A percentile compares a stretch with the other conserved stretches of the same genome.
Evolutionary conservation across 2,113 vertebrate species (phyloP).

Genomic region (Zingel zingel): DNA sequence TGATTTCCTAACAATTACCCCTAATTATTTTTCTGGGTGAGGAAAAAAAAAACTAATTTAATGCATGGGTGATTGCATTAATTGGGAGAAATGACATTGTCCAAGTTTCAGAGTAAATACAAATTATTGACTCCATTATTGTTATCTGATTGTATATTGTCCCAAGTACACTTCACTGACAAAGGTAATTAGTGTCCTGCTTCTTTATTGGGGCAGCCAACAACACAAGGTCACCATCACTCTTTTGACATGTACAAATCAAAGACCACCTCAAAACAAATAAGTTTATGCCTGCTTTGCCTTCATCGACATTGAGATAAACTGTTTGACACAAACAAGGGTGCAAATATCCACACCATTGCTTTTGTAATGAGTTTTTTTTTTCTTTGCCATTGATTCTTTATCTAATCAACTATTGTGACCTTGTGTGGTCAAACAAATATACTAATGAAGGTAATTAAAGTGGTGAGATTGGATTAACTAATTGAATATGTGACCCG

Average conservation of each 20-base stretch:
- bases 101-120: conserved; percentile 86
- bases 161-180: conserved; percentile 84
- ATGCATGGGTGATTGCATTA: conserved; percentile 85
- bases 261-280: conserved; percentile 81
- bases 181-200: conserved; percentile 82
- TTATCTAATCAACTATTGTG: conserved; percentile 76
- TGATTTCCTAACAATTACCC: conserved; percentile 84
- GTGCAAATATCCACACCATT: conserved; percentile 69
- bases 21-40: conserved; percentile 82
- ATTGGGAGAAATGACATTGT: conserved; percentile 87
- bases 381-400: conserved; percentile 73
- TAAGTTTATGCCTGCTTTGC: conserved; percentile 73
- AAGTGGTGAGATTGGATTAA: conserved; percentile 74
- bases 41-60: conserved; percentile 85
- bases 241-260: conserved; percentile 79
- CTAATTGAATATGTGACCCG: conserved; percentile 74
- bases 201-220: conserved; percentile 71
- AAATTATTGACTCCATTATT: conserved; percentile 87
- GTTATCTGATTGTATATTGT: conserved; percentile 86
- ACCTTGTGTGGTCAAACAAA: conserved; percentile 81
- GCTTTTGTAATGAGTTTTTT: conserved; percentile 76
- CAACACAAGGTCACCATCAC: conserved; percentile 79
- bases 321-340: conserved; percentile 77
- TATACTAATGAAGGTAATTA: conserved; percentile 77
- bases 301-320: conserved; percentile 81